Evolutionary conservation across 2,113 vertebrate species (phyloP).

Genomic region (Isurus oxyrinchus): DNA sequence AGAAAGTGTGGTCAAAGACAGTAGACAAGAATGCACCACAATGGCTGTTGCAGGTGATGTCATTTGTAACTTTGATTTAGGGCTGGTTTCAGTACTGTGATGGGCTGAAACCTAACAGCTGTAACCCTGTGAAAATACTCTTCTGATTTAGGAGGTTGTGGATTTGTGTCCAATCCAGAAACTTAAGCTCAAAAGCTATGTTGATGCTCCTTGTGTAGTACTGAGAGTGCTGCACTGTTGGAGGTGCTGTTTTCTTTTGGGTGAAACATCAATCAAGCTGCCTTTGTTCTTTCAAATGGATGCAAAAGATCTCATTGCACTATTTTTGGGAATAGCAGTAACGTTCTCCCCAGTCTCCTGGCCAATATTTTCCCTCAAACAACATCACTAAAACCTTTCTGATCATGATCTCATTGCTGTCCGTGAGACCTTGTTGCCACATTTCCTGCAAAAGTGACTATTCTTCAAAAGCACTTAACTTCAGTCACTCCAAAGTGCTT

Average conservation of each 20-base stretch:
- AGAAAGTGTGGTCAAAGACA: neutral
- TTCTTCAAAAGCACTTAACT: neutral
- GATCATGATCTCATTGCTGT: neutral
- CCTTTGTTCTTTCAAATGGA: neutral
- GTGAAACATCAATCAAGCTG: neutral
- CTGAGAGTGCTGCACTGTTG: neutral
- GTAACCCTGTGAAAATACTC: neutral
- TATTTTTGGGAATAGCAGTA: neutral
- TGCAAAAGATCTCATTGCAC: neutral
- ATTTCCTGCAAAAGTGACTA: neutral
- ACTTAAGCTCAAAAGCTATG: neutral
- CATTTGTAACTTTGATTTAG: neutral
- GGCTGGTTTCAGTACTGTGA: too few species aligned
- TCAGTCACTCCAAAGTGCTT: too few species aligned
- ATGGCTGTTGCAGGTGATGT: neutral
- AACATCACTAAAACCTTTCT: neutral
- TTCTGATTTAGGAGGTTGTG: neutral
- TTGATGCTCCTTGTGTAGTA: neutral
- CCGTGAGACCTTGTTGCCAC: neutral
- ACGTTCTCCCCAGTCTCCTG: neutral
- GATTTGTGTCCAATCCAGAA: neutral
- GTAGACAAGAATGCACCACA: neutral
- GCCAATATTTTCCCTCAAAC: neutral
- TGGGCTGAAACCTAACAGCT: neutral
- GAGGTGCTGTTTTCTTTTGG: neutral